These are phyloP conservation scores for Autographa gamma DNA, from an alignment of 2,888 invertebrate species.

Conservation along the genomic window DNA sequence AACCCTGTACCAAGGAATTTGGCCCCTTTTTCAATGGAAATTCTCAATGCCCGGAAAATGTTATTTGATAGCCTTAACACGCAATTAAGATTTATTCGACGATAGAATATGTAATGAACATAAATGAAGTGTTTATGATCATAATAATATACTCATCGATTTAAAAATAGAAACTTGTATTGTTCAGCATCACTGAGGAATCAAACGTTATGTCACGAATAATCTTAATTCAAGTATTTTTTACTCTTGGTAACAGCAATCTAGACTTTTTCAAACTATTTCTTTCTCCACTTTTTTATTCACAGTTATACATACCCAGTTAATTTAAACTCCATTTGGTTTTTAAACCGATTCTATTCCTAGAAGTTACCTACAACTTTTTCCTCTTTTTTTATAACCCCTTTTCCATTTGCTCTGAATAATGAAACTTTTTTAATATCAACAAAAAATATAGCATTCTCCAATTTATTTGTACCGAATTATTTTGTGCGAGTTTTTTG, in stretches of 20 bases:
- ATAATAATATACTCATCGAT: too few species aligned
- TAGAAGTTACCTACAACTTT: slow-evolving; percentile 18
- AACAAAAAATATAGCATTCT: slow-evolving; percentile 40
- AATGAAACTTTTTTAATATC: slow-evolving; percentile 44
- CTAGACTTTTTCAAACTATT: background rate
- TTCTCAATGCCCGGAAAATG: background rate
- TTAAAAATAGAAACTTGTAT: too few species aligned
- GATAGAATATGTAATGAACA: background rate
- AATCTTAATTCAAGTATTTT: too few species aligned
- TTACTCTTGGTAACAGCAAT: background rate
- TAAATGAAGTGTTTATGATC: background rate
- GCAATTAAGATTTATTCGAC: background rate
- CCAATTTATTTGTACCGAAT: background rate
- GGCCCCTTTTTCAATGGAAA: background rate
- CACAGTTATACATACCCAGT: background rate
- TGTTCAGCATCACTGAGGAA: too few species aligned
- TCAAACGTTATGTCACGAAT: too few species aligned
- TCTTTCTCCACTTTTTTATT: background rate
- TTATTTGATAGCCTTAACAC: background rate
- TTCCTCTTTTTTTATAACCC: slow-evolving; percentile 25
- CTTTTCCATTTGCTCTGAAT: slow-evolving; percentile 21
- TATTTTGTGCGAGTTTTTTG: slow-evolving; percentile 13
- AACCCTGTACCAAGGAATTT: slow-evolving; percentile 9
- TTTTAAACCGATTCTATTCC: slow-evolving; percentile 19
- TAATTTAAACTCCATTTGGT: slow-evolving; percentile 8